Base-by-base conservation (phyloP, 1,140 invertebrate species). In the Maniola jurtina region DNA sequence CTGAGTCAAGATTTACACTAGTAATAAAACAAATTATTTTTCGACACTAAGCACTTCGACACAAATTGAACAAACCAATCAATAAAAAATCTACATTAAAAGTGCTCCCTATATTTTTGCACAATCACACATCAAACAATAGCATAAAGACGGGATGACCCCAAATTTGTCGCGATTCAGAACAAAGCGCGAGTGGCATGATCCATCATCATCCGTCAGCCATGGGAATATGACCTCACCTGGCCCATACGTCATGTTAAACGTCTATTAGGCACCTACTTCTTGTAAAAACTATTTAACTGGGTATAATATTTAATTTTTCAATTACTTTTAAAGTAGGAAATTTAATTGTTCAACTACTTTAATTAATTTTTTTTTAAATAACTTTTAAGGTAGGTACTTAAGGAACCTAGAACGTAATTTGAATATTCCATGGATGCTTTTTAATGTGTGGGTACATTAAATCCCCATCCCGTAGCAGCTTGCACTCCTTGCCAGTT, bases 131-230 rank as follows among this genome's bases (percentile, higher is more conserved):
- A 75, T 71, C 62, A 68, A 63, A 70, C 65, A 67, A 61, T 61
- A 47, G 55, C 42, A 64, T 54, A 60, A 56, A 59, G 63, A 54
- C 38, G 33, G 40, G 79, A 76, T 88, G 83, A 81, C 80, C 84
- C 84, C 74, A 81, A 88, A 90, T 90, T 88, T 88, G 85, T 90
- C 81, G 77, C 70, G 59, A 85, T 74, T 79, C 75, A 69, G 77
- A 83, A 88, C 84, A 86, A 84, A 78, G 73, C 61, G 60, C 48
- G 64, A 60, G 60, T 40, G 59, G 56, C 70, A 84, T 88, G 84
- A 88, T 88, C 85, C 86, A 88, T 90, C 86, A 90, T 73, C 83
- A 88, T 83, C 74, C 80, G 87, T 83, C 84, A 73, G 67, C 74
- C 74, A 77, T 83, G 85, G 75, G 86, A 87, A 84, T 71, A 70